Base-by-base conservation (phyloP, 2,888 invertebrate species). In the Caenorhabditis imperialis region DNA sequence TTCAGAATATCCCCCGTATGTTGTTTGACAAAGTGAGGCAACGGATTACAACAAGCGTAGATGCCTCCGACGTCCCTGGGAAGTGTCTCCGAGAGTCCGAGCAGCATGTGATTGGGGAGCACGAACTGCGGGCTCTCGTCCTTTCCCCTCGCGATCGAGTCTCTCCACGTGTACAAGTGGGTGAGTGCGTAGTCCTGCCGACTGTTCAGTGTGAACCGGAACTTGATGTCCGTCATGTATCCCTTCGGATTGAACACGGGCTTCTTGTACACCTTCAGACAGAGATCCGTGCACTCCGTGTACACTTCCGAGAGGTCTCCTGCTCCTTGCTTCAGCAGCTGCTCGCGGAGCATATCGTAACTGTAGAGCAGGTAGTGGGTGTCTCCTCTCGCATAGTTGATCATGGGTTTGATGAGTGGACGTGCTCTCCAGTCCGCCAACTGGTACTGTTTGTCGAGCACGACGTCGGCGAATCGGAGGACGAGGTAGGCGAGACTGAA, bases 111-210 rank as follows among this genome's bases (percentile, higher is more conserved):
- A 89, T 96, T 96, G 0, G 98, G 97, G 67, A 99, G 90, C 48
- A 99, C 93, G 89, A 94, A 98, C 35, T 93, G 93, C 77, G 91
- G 91, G 88, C 96, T 96, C 89, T 99, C 98, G 89, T 99, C 99
- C 86, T 95, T 93, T 60, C 91, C 89, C 27, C 98, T 90, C 0
- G 96, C 95, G 6, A 92, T 91, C 16, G 90, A 86, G 89, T 99
- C 96, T 47, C 99, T 91, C 98, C 98, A 99, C 53, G 91, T 90
- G 89, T 92, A 95, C 14, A 98, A 89, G 84, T 93, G 91, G 78
- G 92, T 92, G 30, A 97, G 90, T 0, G 96, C 96, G 83, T 91
- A 60, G 20, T 71, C 71, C 35, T 79, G 79, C 12, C 75, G 74
- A 89, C 94, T 94, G 88, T 97, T 96, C 63, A 92, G 89, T 81